Evolutionary conservation across 2,888 invertebrate genomes (phyloP), one percentile per base, ranked within the genome.

Genomic region (Troglohyphantes excavatus): DNA sequence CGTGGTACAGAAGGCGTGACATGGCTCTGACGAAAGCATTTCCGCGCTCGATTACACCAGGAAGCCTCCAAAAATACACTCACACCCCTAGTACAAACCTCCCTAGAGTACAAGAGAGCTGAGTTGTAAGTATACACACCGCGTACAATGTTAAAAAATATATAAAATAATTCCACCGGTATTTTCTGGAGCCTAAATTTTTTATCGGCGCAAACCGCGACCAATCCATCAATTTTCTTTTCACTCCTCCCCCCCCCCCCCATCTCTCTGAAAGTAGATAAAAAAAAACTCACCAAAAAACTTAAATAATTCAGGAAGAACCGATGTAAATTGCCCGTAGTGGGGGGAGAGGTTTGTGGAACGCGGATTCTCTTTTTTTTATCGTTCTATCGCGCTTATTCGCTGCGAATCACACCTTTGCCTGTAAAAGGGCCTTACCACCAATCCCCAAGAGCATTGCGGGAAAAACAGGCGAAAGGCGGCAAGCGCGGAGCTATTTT

Each of bases 71-170:
- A 76, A 88, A 82, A 88, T 76, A 82, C 65, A 73, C 73, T 39
- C 17, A n/a, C 46, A 61, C 59, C 46, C 27, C 46, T 17, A 33
- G 68, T n/a, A 21, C 6, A n/a, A n/a, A n/a, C n/a, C 65, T 81
- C 88, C 88, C 88, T 19, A 7, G 88, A 68, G 88, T 29, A 29
- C n/a, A 17, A n/a, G 23, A 63, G 39, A 59, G 88, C 61, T 76
- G 88, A 88, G 88, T 88, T 88, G 88, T 88, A 82, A 88, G 88
- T 88, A 82, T 88, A 63, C 82, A 27, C 82, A 82, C 79, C 21
- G 59, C 33, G 39, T 21, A 23, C 68, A 76, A 33, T 26, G 5
- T 26, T n/a, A 23, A 65, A 83, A 83, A 88, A 82, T 53, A 53
- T 39, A 39, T 27, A 81, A 73, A 75, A 63, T 23, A 27, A 63